Evolutionary conservation across 2,797 vertebrate genomes (phyloP), one percentile per base, ranked within the genome.

Genomic region (Hafferia zeledoni): DNA sequence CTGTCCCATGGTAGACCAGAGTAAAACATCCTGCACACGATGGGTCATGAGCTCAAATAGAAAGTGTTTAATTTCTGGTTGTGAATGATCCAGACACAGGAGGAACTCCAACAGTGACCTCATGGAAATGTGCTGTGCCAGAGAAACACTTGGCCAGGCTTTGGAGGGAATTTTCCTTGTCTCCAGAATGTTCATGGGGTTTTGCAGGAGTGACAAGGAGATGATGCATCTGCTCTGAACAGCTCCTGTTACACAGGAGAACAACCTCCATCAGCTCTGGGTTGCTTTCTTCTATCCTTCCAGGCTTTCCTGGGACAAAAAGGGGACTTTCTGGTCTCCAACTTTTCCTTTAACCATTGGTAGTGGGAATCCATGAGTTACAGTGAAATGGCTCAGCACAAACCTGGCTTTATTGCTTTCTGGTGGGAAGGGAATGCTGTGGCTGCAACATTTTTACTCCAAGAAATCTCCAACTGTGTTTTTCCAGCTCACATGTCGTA

Each of bases 101-200:
- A 95, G 67, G 52, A 80, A 27, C 74, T 94, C 95, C 95, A 94
- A 20, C 6, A 31, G 59, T 96, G 93, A 95, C 82, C 90, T 96
- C 93, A 96, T 53, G 59, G 31, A 43, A 43, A 7, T 2, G 63
- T 10, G 71, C 60, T 16, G 39, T 63, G 89, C 93, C 95, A 95
- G 84, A 65, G 35, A 17, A 89, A 72, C 35, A 8, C 75, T 82
- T 59, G 89, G 91, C 84, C 59, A 35, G 43, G 87, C 18, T 57
- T n/a, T 60, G 84, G 61, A 72, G 89, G 71, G 78, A 68, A 15
- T 61, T 46, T 67, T 63, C 60, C 35, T 61, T 1, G 0, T 47
- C 84, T 95, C 87, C 76, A 72, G 78, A 28, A 79, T 3, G 84
- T 55, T 82, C 50, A 1, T 0, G 55, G 78, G 27, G 7, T 33